Conservation (phyloP, 1,140 invertebrate genomes). For the Nebria ingens region DNA sequence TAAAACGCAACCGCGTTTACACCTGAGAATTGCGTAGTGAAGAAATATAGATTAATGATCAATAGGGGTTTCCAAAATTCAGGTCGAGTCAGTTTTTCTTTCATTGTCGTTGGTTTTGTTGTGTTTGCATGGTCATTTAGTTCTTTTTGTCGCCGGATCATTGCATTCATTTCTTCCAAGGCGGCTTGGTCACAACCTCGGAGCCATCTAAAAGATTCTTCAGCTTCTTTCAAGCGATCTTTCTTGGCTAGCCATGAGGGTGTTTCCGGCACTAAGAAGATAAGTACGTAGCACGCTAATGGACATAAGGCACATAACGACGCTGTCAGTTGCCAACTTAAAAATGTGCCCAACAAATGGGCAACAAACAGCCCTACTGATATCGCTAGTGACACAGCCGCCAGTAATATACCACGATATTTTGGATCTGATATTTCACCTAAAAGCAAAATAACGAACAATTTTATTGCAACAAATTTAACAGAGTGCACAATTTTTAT, state of each 20-base stretch:
- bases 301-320: constrained; percentile 41
- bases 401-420: constrained; percentile 45
- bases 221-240: constrained; percentile 38
- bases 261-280: constrained; percentile 54
- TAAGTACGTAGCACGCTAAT: constrained; percentile 35
- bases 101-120: constrained; percentile 13
- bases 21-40: constrained; percentile 50
- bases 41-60: constrained; percentile 48
- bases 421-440: constrained; percentile 46
- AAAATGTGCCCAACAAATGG: constrained; percentile 48
- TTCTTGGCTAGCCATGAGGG: constrained; percentile 55
- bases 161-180: constrained; percentile 36
- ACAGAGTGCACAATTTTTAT: too few species aligned
- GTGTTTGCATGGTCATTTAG: constrained; percentile 9
- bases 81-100: constrained; percentile 27
- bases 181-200: constrained; percentile 39
- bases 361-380: constrained; percentile 43
- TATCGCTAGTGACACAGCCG: constrained; percentile 41
- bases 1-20: constrained; percentile 64
- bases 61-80: constrained; percentile 46
- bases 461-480: too few species aligned
- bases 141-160: constrained; percentile 34
- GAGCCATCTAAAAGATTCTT: constrained; percentile 36
- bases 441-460: too few species aligned
- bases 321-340: constrained; percentile 46